Evolutionary conservation across 2,888 invertebrate genomes (phyloP), one percentile per base, ranked within the genome.

Genomic region (Mythimna ferrago): DNA sequence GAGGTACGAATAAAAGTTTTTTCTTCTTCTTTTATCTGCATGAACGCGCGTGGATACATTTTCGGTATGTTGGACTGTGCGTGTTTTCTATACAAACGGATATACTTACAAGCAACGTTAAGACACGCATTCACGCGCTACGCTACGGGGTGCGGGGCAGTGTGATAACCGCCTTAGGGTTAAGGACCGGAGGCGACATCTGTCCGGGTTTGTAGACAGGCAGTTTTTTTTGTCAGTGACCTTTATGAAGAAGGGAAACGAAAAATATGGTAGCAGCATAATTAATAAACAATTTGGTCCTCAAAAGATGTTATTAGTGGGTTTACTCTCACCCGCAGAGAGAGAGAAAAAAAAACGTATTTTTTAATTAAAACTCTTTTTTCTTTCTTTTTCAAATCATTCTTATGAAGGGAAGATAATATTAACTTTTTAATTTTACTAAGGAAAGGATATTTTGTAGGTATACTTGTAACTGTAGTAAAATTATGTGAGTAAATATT

Each of bases 181-280:
- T 63, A 66, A 66, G 41, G 54, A 58, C 61, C 53, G 57, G 19
- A 54, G 60, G 51, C 62, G 53, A 71, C 71, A 64, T 60, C 7
- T 71, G 44, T 58, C 9, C 32, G 32, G 44, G 16, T 48, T 56
- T 63, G 35, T 19, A 32, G 51, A 57, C n/a, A 26, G 10, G 19
- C 19, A 26, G 44, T 44, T 73, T 19, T 19, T 10, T 35, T 35
- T 61, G 44, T 66, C 32, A 44, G 7, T 62, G 62, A 38, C 32
- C 26, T 16, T 11, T 9, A 41, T 44, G 21, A 74, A 5, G 6
- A 2, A 51, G 21, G 3, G 19, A 6, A 2, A 1, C 3, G 19
- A 54, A 53, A 41, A 44, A 19, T 5, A 9, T 38, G 16, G 16
- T 6, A 7, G 1, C 6, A 14, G 26, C 5, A 19, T 38, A 11